A percentile compares a stretch with the other conserved stretches of the same genome.
Evolutionary conservation across 1,140 invertebrate genomes (phyloP).

Genomic region (Pemphigus obesinymphae): DNA sequence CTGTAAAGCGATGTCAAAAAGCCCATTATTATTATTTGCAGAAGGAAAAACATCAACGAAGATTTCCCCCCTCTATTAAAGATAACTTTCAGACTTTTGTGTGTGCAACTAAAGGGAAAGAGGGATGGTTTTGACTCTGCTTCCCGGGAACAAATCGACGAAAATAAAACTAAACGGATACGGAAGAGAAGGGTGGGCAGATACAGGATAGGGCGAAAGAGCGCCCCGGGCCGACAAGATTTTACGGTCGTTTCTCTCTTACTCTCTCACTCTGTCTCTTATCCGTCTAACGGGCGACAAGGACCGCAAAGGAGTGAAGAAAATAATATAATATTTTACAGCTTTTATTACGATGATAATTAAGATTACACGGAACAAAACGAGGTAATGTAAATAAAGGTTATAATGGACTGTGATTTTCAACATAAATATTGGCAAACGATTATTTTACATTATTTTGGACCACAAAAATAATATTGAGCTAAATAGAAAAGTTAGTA

Average conservation of each 20-base stretch:
- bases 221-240: conserved; percentile 10
- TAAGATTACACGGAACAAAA: conserved; percentile 8
- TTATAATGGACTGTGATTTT: not conserved
- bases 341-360: conserved; percentile 25
- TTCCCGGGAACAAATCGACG: conserved; percentile 26
- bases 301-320: not conserved
- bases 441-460: not conserved
- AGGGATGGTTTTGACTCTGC: not conserved
- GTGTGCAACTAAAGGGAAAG: not conserved
- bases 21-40: conserved; percentile 39
- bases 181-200: not conserved
- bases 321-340: conserved; percentile 23
- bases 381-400: conserved; percentile 1
- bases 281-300: not conserved
- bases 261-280: no score
- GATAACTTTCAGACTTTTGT: conserved; percentile 24
- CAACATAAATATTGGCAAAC: not conserved
- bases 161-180: conserved; percentile 33
- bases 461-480: not conserved
- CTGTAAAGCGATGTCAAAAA: conserved; percentile 30
- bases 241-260: conserved; percentile 25
- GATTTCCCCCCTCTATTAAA: conserved; percentile 16
- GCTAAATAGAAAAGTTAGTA: not conserved
- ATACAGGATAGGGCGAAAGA: not conserved
- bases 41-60: conserved; percentile 38